A percentile compares a stretch with the other conserved stretches of the same genome.
phyloP scores from a whole-genome alignment of 2,113 vertebrate genomes.

The Nicator chloris region DNA sequence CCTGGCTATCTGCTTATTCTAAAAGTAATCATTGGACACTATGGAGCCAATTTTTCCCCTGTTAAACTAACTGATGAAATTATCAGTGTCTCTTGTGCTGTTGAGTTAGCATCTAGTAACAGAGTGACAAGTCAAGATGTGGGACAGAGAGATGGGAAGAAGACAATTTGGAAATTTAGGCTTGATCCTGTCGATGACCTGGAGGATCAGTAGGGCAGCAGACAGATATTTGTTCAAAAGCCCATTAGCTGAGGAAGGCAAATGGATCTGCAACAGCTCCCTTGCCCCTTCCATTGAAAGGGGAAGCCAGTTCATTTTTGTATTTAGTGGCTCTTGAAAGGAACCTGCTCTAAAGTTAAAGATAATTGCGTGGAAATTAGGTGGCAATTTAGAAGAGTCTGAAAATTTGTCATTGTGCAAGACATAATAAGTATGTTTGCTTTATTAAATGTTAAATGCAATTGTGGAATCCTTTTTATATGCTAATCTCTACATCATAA shows the following conservation, averaged over 20 bases:
- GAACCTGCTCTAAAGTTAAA: neutral
- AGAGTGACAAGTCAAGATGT: neutral
- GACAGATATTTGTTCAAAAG: neutral
- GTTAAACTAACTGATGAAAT: neutral
- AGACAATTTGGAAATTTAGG: neutral
- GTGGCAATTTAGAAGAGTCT: neutral
- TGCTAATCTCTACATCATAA: neutral
- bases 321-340: neutral
- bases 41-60: neutral
- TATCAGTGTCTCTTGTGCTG: neutral
- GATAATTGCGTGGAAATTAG: neutral
- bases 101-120: neutral
- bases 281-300: neutral
- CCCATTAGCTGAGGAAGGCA: neutral
- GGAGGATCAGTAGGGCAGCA: neutral
- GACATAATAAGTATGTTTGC: neutral
- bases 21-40: neutral
- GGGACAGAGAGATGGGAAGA: neutral
- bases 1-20: neutral
- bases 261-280: rapidly evolving
- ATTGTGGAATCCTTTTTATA: neutral
- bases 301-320: neutral
- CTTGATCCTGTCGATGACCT: neutral
- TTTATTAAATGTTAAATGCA: neutral
- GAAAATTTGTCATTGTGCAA: neutral